A percentile compares a stretch with the other conserved stretches of the same genome.
Conservation (phyloP, 2,797 vertebrate genomes). For the Naso thynnoides region DNA sequence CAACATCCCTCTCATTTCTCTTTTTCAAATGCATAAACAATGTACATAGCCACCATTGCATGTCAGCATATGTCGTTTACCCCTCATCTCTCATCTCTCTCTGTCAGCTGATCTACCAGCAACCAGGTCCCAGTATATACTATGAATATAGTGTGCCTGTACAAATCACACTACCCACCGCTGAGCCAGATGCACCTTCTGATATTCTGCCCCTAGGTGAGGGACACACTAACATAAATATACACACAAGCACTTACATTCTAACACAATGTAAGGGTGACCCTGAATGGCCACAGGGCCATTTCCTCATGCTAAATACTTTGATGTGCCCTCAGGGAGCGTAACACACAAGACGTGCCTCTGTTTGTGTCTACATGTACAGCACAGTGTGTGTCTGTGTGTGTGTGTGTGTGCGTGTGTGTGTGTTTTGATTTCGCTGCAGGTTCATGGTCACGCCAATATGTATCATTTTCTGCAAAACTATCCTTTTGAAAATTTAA, state of each 20-base stretch:
- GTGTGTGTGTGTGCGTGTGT: not conserved
- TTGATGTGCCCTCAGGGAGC: slow-evolving; percentile 18
- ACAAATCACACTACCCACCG: slow-evolving; percentile 44
- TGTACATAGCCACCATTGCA: not conserved
- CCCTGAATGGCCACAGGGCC: slow-evolving; percentile 11
- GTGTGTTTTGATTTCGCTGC: slow-evolving; percentile 27
- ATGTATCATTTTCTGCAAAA: slow-evolving; percentile 43
- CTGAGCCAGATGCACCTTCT: slow-evolving; percentile 55
- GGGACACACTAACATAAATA: slow-evolving; percentile 30
- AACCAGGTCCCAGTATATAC: slow-evolving; percentile 76
- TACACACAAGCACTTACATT: slow-evolving; percentile 28
- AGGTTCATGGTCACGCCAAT: slow-evolving; percentile 23
- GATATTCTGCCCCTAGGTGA: slow-evolving; percentile 68
- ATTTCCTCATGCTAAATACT: slow-evolving; percentile 35
- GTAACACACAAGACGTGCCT: slow-evolving; percentile 56
- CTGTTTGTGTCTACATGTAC: slow-evolving; percentile 33
- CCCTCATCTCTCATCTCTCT: slow-evolving; percentile 3
- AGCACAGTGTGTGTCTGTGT: not conserved
- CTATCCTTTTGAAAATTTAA: slow-evolving; percentile 39
- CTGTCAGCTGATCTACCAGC: slow-evolving; percentile 84
- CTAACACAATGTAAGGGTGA: slow-evolving; percentile 16
- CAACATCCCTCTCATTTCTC: not conserved
- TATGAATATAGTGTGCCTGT: slow-evolving; percentile 81
- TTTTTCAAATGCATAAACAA: not conserved
- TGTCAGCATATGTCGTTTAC: not conserved